Percentiles rank a stretch among this genome's conserved stretches.
Evolutionary conservation across 2,797 vertebrate genomes (phyloP).

Genomic region (Manis javanica): DNA sequence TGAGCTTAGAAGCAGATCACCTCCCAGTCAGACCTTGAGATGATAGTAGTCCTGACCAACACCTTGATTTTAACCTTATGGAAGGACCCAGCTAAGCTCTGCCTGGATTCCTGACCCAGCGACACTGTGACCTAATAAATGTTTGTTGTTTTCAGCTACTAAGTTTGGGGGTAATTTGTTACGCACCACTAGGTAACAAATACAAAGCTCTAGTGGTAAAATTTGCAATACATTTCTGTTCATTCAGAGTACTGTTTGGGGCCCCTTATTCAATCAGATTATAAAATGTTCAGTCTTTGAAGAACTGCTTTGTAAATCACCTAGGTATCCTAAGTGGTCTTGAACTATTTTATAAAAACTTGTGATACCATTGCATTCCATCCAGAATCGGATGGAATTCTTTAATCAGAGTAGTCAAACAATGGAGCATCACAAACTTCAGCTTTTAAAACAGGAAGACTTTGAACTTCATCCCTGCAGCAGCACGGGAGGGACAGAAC

Average conservation of each 20-base stretch:
- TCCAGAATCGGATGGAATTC: background rate
- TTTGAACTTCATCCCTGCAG: too few species aligned
- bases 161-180: background rate
- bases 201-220: background rate
- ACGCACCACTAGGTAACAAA: background rate
- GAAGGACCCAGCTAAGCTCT: background rate
- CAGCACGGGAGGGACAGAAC: background rate
- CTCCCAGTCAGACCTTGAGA: background rate
- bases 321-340: fast-evolving
- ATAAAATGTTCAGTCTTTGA: background rate
- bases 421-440: background rate
- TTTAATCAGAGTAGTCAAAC: background rate
- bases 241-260: background rate
- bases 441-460: background rate
- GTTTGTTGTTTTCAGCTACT: background rate
- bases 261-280: background rate
- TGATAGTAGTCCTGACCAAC: fast-evolving
- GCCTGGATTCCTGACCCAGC: background rate
- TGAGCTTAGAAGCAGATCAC: background rate
- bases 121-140: fast-evolving
- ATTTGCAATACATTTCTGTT: background rate
- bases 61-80: fast-evolving
- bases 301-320: background rate
- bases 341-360: background rate
- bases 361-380: background rate